These are phyloP conservation scores for Oryzias celebensis DNA, from an alignment of 2,113 vertebrate species.

Conservation along the genomic window DNA sequence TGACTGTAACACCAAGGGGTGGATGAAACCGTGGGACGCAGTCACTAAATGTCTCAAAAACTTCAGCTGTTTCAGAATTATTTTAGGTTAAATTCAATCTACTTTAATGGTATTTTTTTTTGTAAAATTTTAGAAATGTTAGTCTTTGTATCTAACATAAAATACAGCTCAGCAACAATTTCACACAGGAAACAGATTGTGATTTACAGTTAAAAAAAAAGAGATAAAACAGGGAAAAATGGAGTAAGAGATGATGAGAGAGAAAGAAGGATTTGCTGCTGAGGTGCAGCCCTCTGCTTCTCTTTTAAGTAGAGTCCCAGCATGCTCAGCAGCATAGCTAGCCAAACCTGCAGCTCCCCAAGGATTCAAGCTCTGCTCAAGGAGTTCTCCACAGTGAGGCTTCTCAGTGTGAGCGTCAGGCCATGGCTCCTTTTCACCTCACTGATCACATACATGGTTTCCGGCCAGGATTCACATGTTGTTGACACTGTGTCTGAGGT, in stretches of 20 bases:
- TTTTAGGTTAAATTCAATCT: neutral
- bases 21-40: conserved; percentile 14
- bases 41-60: conserved; percentile 16
- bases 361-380: conserved; percentile 59
- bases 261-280: conserved; percentile 52
- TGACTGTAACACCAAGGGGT: conserved; percentile 44
- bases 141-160: no score
- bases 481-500: conserved; percentile 75
- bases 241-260: conserved; percentile 40
- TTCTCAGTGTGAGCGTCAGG: conserved; percentile 40
- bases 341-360: conserved; percentile 59
- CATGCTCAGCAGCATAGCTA: conserved; percentile 60
- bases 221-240: conserved; percentile 1
- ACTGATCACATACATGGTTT: conserved; percentile 53
- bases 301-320: conserved; percentile 67
- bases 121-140: no score
- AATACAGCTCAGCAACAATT: no score
- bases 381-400: conserved; percentile 57
- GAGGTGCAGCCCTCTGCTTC: conserved; percentile 63
- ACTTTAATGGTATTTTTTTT: no score
- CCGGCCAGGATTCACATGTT: conserved; percentile 53
- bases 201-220: no score
- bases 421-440: conserved; percentile 62
- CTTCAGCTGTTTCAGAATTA: neutral
- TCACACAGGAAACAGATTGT: no score